phyloP scores from a whole-genome alignment of 2,113 vertebrate species.

The Rhea americana region DNA sequence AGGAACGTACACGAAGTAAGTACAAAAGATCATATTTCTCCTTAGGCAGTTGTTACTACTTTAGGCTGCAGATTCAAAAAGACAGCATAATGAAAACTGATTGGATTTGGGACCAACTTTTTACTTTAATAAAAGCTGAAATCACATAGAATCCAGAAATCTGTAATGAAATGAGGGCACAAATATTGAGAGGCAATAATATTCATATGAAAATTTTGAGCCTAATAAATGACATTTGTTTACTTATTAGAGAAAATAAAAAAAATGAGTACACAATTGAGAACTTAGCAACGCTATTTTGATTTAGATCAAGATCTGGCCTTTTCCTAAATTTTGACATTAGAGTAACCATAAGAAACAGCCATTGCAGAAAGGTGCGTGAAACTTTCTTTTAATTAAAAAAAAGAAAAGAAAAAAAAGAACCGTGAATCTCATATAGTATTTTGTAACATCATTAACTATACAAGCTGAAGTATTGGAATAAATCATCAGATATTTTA shows the following conservation, averaged over 20 bases:
- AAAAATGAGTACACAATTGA: neutral
- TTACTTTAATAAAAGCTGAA: neutral
- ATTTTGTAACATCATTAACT: neutral
- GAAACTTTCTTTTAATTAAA: neutral
- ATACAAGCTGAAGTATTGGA: neutral
- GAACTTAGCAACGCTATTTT: accelerated
- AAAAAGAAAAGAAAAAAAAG: neutral
- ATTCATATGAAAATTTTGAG: neutral
- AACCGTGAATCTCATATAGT: neutral
- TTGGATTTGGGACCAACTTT: accelerated
- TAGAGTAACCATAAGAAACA: neutral
- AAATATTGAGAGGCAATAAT: neutral
- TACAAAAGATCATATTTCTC: accelerated
- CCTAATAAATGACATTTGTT: neutral
- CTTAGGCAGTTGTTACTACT: neutral
- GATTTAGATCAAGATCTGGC: neutral
- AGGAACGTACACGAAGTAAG: accelerated
- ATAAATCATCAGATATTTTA: neutral
- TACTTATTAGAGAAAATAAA: neutral
- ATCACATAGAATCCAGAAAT: neutral
- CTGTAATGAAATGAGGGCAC: neutral
- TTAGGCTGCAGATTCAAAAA: neutral
- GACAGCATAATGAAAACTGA: neutral
- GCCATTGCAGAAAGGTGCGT: neutral
- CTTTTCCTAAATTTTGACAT: neutral